phyloP scores from a whole-genome alignment of 2,113 vertebrate genomes.

The Pseudopodoces humilis region DNA sequence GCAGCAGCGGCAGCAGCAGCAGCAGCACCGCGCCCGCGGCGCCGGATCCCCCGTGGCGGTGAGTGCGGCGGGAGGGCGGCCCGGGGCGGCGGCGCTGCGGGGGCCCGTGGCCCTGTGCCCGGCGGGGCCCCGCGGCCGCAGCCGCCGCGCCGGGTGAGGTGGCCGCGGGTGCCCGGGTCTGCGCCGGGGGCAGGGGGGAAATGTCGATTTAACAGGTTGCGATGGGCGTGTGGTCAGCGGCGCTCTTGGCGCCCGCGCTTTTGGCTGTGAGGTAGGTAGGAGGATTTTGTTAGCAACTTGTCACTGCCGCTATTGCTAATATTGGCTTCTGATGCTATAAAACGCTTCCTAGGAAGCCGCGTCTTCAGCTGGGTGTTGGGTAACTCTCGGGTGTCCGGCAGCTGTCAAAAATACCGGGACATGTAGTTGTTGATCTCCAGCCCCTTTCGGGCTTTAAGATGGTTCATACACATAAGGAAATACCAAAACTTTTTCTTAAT shows the following conservation, averaged over 20 bases:
- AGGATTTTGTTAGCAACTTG: background rate
- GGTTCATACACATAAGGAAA: background rate
- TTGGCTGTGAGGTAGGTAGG: background rate
- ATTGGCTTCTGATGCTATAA: background rate
- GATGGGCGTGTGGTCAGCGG: background rate
- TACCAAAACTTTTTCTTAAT: background rate
- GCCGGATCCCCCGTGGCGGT: too few relatives aligned
- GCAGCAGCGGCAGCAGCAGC: too few relatives aligned
- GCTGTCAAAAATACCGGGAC: background rate
- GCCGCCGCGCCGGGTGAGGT: background rate
- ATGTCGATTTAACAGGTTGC: constrained; percentile 6
- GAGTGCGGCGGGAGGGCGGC: too few relatives aligned
- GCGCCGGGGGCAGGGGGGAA: background rate
- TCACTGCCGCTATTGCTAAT: background rate
- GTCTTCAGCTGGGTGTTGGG: background rate
- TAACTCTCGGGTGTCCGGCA: background rate
- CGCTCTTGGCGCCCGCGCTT: background rate
- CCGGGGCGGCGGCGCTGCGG: background rate
- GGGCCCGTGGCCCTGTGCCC: background rate
- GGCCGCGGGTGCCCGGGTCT: background rate
- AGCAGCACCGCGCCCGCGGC: too few relatives aligned
- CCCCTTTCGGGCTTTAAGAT: background rate
- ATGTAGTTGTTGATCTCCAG: background rate
- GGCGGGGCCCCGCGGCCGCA: background rate
- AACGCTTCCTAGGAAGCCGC: background rate